Conservation (phyloP, 2,113 vertebrate species). For the Poeciliopsis turrubarensis region DNA sequence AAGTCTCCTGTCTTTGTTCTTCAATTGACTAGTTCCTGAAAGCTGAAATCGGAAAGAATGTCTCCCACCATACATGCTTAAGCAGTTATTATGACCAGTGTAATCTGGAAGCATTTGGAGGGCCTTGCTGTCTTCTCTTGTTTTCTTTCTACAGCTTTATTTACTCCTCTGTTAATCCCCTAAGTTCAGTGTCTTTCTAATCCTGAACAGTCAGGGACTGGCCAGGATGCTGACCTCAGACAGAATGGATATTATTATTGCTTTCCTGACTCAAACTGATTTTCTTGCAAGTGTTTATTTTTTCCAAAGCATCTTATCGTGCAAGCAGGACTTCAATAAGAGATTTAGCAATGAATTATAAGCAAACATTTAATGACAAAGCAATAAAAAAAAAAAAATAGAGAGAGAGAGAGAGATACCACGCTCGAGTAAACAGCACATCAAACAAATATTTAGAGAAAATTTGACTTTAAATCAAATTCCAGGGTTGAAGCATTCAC, state of each 20-base stretch:
- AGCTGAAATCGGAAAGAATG: background rate
- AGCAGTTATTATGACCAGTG: constrained; percentile 47
- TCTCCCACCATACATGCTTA: constrained; percentile 36
- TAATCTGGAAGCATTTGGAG: constrained; percentile 30
- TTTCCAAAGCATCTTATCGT: background rate
- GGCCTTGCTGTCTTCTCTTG: constrained; percentile 36
- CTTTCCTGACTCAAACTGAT: background rate
- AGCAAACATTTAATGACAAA: background rate
- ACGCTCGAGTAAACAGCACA: background rate
- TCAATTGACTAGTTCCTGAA: background rate
- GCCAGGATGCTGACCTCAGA: constrained; percentile 40
- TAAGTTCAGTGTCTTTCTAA: constrained; percentile 48
- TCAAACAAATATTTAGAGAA: background rate
- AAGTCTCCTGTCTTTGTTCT: constrained; percentile 1
- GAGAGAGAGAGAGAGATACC: background rate
- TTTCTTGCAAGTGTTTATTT: background rate
- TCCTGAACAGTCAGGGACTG: constrained; percentile 42
- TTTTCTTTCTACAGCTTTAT: constrained; percentile 50
- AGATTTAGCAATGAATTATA: background rate
- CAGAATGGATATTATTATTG: constrained; percentile 47
- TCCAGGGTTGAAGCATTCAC: background rate
- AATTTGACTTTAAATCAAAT: background rate
- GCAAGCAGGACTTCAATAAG: background rate
- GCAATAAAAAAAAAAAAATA: background rate
- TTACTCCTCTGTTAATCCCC: constrained; percentile 49